Conservation (phyloP, 2,113 vertebrate genomes). For the Willisornis vidua region DNA sequence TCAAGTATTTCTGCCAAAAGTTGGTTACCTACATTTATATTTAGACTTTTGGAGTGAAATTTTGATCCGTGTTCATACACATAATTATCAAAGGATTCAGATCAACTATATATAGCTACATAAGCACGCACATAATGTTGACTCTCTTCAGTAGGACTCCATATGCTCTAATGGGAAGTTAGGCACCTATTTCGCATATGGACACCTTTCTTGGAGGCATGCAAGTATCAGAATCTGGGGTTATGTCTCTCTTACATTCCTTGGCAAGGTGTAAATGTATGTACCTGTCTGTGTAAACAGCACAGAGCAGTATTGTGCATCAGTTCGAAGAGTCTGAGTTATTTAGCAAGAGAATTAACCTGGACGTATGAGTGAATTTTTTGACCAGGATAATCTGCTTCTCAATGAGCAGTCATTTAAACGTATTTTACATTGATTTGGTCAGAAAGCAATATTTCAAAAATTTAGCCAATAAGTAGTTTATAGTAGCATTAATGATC, state of each 20-base stretch:
- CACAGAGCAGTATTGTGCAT: neutral
- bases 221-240: neutral
- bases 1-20: neutral
- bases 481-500: neutral
- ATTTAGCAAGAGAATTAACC: neutral
- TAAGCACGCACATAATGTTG: neutral
- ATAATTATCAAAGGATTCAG: neutral
- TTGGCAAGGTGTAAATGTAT: neutral
- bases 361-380: neutral
- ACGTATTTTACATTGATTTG: neutral
- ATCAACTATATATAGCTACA: neutral
- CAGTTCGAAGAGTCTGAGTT: rapidly evolving
- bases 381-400: neutral
- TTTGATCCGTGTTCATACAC: neutral
- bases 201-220: neutral
- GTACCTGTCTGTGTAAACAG: neutral
- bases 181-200: neutral
- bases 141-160: neutral
- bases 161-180: neutral
- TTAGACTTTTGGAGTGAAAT: neutral
- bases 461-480: neutral
- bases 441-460: neutral
- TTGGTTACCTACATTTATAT: neutral
- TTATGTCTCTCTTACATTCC: neutral
- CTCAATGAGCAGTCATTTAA: neutral